Percentiles rank a stretch among this genome's conserved stretches.
Evolutionary conservation across 1,140 invertebrate genomes (phyloP).

Genomic region (Drosophila guanche): DNA sequence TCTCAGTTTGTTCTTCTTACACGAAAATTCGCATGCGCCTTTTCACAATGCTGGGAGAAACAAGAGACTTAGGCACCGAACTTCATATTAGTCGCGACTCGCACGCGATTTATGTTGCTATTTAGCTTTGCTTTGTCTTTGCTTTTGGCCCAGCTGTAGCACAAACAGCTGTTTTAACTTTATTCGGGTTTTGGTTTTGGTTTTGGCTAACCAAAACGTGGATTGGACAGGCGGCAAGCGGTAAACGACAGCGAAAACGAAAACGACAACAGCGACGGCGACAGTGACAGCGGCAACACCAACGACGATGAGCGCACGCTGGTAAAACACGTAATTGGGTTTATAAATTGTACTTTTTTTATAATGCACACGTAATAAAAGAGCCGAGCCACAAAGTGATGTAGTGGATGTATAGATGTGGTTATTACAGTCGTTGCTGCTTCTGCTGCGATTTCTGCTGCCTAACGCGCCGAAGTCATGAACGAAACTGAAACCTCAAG

Average conservation of each 20-base stretch:
- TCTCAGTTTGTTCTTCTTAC: conserved; percentile 35
- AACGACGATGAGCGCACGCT: conserved; percentile 16
- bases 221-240: conserved; percentile 14
- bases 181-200: conserved; percentile 4
- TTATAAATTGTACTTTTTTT: conserved; percentile 53
- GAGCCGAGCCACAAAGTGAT: conserved; percentile 35
- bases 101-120: conserved; percentile 15
- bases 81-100: conserved; percentile 52
- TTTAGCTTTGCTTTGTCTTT: conserved; percentile 9
- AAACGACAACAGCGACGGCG: conserved; percentile 19
- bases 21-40: conserved; percentile 62
- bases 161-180: conserved; percentile 38
- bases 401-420: conserved; percentile 20
- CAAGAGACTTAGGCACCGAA: conserved; percentile 78
- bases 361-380: conserved; percentile 49
- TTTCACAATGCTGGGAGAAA: conserved; percentile 38
- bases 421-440: conserved; percentile 9
- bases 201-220: conserved; percentile 20
- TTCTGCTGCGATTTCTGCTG: conserved; percentile 49
- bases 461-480: conserved; percentile 64
- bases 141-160: conserved; percentile 14
- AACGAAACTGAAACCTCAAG: conserved; percentile 72
- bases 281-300: conserved; percentile 12
- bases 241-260: conserved; percentile 13
- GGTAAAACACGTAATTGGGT: conserved; percentile 68